Percentiles rank a stretch among this genome's conserved stretches.
Conservation (phyloP, 1,140 invertebrate genomes). For the Gonioctena quinquepunctata region DNA sequence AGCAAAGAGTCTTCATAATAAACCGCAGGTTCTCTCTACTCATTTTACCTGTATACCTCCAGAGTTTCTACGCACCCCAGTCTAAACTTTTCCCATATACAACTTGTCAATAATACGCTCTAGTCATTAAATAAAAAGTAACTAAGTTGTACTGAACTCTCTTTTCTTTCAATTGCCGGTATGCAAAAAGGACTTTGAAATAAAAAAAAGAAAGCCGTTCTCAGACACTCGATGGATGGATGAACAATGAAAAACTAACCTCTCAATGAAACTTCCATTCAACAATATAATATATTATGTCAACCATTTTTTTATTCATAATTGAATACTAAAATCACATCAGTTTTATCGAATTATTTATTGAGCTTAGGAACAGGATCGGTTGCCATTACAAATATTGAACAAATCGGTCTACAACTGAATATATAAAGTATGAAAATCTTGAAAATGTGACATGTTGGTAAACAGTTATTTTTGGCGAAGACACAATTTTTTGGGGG, state of each 20-base stretch:
- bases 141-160: conserved; percentile 13
- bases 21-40: no score
- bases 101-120: conserved; percentile 23
- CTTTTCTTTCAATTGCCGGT: background rate
- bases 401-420: no score
- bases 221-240: background rate
- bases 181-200: background rate
- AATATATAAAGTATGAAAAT: no score
- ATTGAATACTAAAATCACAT: background rate
- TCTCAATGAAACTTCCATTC: background rate
- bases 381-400: no score
- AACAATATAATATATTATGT: no score
- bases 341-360: background rate
- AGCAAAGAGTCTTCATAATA: no score
- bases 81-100: conserved; percentile 6
- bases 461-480: no score
- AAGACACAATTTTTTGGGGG: no score
- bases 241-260: background rate
- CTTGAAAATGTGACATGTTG: no score
- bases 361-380: background rate
- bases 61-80: background rate
- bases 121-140: conserved; percentile 24
- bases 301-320: no score
- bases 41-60: no score
- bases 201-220: background rate